A percentile compares a stretch with the other conserved stretches of the same genome.
Evolutionary conservation across 2,797 vertebrate genomes (phyloP).

Genomic region (Chelonia mydas): DNA sequence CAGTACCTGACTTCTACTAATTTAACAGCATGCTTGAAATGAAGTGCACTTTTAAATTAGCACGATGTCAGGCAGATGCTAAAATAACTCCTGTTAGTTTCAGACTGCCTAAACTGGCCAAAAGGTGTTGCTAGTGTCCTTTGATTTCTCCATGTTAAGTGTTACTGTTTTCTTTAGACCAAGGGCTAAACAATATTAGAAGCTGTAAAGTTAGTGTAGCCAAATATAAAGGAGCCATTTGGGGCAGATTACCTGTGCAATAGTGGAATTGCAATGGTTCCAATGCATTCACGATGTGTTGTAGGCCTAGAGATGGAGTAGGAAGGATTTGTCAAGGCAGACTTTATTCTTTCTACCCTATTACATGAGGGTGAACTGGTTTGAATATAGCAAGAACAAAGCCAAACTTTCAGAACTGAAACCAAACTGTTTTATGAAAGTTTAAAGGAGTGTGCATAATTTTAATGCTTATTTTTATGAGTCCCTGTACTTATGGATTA

Average conservation of each 20-base stretch:
- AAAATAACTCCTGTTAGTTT: constrained; percentile 38
- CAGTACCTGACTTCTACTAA: neutral
- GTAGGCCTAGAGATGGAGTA: neutral
- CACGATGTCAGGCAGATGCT: neutral
- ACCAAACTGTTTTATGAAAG: neutral
- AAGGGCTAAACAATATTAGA: neutral
- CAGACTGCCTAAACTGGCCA: neutral
- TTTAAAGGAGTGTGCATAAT: neutral
- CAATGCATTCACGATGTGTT: neutral
- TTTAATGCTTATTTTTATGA: neutral
- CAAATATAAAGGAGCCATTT: neutral
- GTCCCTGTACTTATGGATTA: neutral
- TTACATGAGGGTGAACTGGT: neutral
- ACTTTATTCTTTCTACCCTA: neutral
- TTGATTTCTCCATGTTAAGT: neutral
- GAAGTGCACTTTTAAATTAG: constrained; percentile 17
- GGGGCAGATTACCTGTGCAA: neutral
- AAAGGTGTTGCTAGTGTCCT: neutral
- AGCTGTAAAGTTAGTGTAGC: neutral
- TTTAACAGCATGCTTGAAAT: neutral
- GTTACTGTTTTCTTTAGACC: neutral
- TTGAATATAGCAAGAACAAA: neutral
- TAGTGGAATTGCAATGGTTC: neutral
- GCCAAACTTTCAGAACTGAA: neutral
- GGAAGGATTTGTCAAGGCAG: neutral